Base-by-base conservation (phyloP, 2,888 invertebrate species). In the Calliphora vomitoria region DNA sequence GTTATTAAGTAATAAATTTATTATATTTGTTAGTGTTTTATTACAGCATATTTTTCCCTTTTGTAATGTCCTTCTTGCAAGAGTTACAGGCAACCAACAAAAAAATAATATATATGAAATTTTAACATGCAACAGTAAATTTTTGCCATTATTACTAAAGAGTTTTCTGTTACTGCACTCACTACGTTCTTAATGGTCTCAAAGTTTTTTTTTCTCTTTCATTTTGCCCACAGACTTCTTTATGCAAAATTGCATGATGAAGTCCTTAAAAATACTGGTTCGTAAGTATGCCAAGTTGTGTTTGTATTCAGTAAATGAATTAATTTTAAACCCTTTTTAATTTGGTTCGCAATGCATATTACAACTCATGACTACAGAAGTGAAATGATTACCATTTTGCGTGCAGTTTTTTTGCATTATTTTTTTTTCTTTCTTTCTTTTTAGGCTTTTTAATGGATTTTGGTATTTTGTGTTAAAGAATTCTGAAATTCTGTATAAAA, bases 361-460 rank as follows among this genome's bases (percentile, higher is more conserved):
- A 55, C 58, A 58, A 11, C 15, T 71, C 68, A 53, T 41, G 41
- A 41, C 71, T 71, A 50, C n/a, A 64, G 72, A 60, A 78, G 44
- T 71, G 31, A 78, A 78, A 78, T 79, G 78, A 79, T 84, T 84
- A 58, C 64, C 71, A 74, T 72, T 79, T 84, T 79, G 79, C 84
- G 68, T 84, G 84, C 79, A 74, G n/a, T 53, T 83, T 38, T 74
- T 71, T 64, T 80, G 47, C 4, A 25, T 25, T 1, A 31, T 4
- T 25, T 74, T 58, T 74, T 58, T 41, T 25, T 41, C 20, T 55
- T 25, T 55, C 18, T 18, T 50, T 53, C 10, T 55, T 78, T 53
- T 76, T 38, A 60, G 31, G 10, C 41, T 18, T 53, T 62, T 60
- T 11, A 6, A 66, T 4, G 11, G 15, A 58, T 20, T 66, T 76